Percentiles rank a stretch among this genome's conserved stretches.
phyloP scores from a whole-genome alignment of 2,797 vertebrate species.

The Crypturellus tataupa region DNA sequence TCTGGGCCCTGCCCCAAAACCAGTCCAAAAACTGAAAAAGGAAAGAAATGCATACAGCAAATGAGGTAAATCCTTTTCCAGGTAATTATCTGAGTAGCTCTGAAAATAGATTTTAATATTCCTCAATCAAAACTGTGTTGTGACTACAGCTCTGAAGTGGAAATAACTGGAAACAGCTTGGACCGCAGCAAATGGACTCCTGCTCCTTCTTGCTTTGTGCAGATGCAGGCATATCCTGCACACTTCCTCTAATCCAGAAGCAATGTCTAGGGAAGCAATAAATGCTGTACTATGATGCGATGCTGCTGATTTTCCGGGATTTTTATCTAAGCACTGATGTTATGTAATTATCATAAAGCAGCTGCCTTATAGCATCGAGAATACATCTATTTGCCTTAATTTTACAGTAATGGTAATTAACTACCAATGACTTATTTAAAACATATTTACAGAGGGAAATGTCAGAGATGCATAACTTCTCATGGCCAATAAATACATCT shows the following conservation, averaged over 20 bases:
- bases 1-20: background rate
- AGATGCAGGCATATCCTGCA: background rate
- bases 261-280: background rate
- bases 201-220: background rate
- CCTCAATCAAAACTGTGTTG: background rate
- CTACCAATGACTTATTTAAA: slow-evolving; percentile 16
- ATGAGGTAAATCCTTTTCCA: background rate
- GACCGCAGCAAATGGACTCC: background rate
- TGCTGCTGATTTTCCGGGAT: background rate
- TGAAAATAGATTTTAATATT: background rate
- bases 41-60: background rate
- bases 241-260: background rate
- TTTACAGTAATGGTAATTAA: slow-evolving; percentile 36
- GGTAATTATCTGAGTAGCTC: background rate
- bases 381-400: slow-evolving; percentile 39
- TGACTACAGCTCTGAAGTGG: background rate
- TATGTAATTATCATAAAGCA: slow-evolving; percentile 42
- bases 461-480: slow-evolving; percentile 14
- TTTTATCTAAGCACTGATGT: slow-evolving; percentile 19
- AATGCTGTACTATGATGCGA: background rate
- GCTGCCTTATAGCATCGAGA: slow-evolving; percentile 7
- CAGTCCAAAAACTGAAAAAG: background rate
- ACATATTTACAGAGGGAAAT: slow-evolving; percentile 43
- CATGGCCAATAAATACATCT: slow-evolving; percentile 11
- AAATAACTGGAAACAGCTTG: background rate